Evolutionary conservation across 2,113 vertebrate species (phyloP).

Genomic region (Ginglymostoma cirratum): DNA sequence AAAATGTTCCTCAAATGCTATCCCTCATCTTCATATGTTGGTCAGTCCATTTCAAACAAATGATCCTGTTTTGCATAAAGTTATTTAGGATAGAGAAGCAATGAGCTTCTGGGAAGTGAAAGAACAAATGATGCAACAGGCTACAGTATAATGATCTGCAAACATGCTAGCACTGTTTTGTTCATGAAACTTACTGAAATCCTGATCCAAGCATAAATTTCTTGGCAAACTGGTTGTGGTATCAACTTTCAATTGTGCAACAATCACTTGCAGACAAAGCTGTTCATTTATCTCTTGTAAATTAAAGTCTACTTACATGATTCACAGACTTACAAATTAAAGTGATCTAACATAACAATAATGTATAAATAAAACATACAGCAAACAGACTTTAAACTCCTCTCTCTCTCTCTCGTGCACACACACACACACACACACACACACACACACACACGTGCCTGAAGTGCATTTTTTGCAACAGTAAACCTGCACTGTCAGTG

Average conservation of each 20-base stretch:
- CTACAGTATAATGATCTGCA: neutral
- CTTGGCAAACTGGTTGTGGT: neutral
- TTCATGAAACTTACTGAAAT: neutral
- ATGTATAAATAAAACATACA: neutral
- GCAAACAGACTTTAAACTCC: neutral
- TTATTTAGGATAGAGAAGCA: neutral
- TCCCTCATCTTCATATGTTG: neutral
- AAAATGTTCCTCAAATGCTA: neutral
- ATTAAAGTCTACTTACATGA: neutral
- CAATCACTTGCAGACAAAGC: neutral
- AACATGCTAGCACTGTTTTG: neutral
- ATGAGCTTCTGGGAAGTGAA: neutral
- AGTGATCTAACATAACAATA: neutral
- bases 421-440: neutral
- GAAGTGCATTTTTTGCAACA: too few relatives aligned
- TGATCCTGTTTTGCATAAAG: neutral
- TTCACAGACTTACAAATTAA: neutral
- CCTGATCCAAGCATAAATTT: neutral
- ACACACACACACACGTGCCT: neutral
- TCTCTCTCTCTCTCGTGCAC: too few relatives aligned
- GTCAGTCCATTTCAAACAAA: neutral
- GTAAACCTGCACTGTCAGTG: too few relatives aligned
- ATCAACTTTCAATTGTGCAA: slow-evolving; percentile 26
- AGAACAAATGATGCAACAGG: neutral
- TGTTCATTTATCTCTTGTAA: neutral